phyloP scores from a whole-genome alignment of 2,888 invertebrate species.

The Caenorhabditis japonica region DNA sequence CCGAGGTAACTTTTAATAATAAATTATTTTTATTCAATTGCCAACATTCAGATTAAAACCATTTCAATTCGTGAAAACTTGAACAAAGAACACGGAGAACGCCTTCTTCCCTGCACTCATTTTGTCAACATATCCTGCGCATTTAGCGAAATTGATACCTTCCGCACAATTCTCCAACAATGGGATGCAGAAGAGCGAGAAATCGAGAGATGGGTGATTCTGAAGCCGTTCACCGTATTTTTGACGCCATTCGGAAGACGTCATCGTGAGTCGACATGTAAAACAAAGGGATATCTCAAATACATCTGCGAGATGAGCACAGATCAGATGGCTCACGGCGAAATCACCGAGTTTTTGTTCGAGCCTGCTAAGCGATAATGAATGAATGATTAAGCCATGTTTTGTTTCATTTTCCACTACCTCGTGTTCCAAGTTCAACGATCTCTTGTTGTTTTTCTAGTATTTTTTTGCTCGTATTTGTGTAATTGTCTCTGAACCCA shows the following conservation, averaged over 20 bases:
- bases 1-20: slow-evolving; percentile 7
- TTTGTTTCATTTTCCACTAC: no score
- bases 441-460: no score
- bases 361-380: not conserved
- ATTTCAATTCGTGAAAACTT: slow-evolving; percentile 17
- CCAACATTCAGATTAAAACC: slow-evolving; percentile 35
- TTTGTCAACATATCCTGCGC: slow-evolving; percentile 26
- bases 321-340: slow-evolving; percentile 12
- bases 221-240: slow-evolving; percentile 35
- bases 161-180: slow-evolving; percentile 4
- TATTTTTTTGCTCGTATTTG: no score
- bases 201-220: slow-evolving; percentile 21
- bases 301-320: slow-evolving; percentile 19
- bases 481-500: no score
- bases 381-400: no score
- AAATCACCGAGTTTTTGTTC: slow-evolving; percentile 28
- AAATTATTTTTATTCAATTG: not conserved
- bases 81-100: not conserved
- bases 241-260: slow-evolving; percentile 33
- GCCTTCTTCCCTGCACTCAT: slow-evolving; percentile 13
- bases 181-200: slow-evolving; percentile 23
- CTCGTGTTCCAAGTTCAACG: no score
- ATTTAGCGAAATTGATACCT: slow-evolving; percentile 14
- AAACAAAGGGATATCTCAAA: slow-evolving; percentile 6
- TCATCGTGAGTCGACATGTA: not conserved